Conservation (phyloP, 2,888 invertebrate genomes). For the Clusia tigrina region DNA sequence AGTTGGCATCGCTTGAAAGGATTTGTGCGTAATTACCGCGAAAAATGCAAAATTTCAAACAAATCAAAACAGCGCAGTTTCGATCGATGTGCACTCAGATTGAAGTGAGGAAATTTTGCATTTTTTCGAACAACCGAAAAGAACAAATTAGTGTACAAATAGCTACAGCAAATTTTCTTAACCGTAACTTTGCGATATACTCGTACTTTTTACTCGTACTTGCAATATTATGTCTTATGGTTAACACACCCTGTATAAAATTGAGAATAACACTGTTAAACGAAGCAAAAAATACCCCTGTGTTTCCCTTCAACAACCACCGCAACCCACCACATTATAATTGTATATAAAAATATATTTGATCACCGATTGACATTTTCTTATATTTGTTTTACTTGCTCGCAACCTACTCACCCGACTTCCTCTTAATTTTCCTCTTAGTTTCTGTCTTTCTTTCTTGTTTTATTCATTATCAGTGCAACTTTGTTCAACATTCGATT, state of each 20-base stretch:
- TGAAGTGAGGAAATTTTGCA: neutral
- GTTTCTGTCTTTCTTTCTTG: conserved; percentile 24
- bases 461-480: neutral
- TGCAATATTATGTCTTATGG: conserved; percentile 62
- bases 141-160: neutral
- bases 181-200: no score
- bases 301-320: no score
- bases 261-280: no score
- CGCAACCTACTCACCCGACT: no score
- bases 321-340: no score
- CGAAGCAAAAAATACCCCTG: no score
- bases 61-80: neutral
- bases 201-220: no score
- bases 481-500: no score
- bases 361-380: no score
- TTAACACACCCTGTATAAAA: conserved; percentile 64
- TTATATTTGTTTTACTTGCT: no score
- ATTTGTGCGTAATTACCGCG: conserved; percentile 21
- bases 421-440: conserved; percentile 22
- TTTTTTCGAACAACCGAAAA: conserved; percentile 12
- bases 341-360: conserved; percentile 13
- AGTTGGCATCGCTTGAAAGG: conserved; percentile 60
- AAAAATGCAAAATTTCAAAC: conserved; percentile 16
- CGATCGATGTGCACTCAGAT: neutral
- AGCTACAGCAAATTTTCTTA: no score